These are phyloP conservation scores for Exocentrus adspersus DNA, from an alignment of 2,888 invertebrate species.

Conservation along the genomic window DNA sequence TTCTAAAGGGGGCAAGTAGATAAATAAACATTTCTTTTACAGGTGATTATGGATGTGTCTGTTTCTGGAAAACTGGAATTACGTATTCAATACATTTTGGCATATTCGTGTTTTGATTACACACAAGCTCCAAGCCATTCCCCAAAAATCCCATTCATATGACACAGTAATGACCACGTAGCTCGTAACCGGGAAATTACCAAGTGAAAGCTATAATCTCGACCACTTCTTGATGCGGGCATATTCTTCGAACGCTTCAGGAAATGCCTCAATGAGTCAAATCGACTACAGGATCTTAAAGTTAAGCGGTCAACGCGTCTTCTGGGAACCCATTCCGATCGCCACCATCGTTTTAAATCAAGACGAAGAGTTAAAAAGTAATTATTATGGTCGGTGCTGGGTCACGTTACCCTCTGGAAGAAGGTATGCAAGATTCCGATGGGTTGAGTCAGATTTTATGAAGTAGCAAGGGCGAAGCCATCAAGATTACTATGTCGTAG, in stretches of 20 bases:
- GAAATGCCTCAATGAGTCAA: constrained; percentile 12
- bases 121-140: background rate
- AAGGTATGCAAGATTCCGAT: background rate
- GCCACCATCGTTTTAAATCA: background rate
- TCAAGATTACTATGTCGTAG: background rate
- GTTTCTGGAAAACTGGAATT: too few species aligned
- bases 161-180: background rate
- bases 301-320: background rate
- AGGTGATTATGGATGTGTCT: too few species aligned
- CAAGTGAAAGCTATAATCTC: background rate
- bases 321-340: constrained; percentile 4
- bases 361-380: background rate
- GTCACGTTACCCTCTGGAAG: background rate
- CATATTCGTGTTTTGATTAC: background rate
- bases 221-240: background rate
- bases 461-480: background rate
- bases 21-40: too few species aligned
- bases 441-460: background rate
- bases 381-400: background rate
- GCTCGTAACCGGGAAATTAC: background rate
- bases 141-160: too few species aligned
- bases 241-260: constrained; percentile 4
- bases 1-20: too few species aligned
- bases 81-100: background rate
- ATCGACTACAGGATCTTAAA: background rate